Conservation (phyloP, 1,140 invertebrate species). For the Homalodisca vitripennis region DNA sequence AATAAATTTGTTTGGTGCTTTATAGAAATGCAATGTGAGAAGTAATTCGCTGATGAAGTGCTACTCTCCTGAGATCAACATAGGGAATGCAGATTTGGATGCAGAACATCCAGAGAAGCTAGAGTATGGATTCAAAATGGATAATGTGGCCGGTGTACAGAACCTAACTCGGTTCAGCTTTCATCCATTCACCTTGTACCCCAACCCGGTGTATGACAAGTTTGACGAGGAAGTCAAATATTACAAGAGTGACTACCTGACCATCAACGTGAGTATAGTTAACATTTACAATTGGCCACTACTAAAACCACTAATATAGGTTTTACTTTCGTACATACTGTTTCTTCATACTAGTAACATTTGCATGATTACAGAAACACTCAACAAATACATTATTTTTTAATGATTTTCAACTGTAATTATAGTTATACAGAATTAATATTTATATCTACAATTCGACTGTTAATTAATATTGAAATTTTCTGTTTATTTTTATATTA, state of each 20-base stretch:
- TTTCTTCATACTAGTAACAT: slow-evolving; percentile 5
- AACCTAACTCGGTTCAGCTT: slow-evolving; percentile 62
- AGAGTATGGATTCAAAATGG: slow-evolving; percentile 94
- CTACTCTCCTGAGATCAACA: slow-evolving; percentile 76
- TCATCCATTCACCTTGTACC: slow-evolving; percentile 79
- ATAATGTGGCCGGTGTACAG: slow-evolving; percentile 83
- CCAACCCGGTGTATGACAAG: slow-evolving; percentile 84
- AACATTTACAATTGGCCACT: too few species aligned
- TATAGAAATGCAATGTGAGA: slow-evolving; percentile 69
- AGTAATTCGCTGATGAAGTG: slow-evolving; percentile 83
- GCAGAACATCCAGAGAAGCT: slow-evolving; percentile 74
- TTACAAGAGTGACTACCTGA: slow-evolving; percentile 95
- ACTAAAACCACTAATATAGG: too few species aligned
- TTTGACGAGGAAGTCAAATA: slow-evolving; percentile 93
- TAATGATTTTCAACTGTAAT: too few species aligned
- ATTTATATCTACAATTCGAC: too few species aligned
- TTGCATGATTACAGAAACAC: slow-evolving; percentile 3
- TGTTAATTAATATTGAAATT: too few species aligned
- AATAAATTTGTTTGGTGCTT: too few species aligned
- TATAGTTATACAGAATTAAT: too few species aligned
- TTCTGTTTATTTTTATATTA: too few species aligned
- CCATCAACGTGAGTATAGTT: slow-evolving; percentile 80
- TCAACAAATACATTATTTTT: too few species aligned
- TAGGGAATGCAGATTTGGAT: slow-evolving; percentile 62
- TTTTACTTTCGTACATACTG: too few species aligned